Conservation (phyloP, 1,140 invertebrate genomes). For the Leucophenga varia region DNA sequence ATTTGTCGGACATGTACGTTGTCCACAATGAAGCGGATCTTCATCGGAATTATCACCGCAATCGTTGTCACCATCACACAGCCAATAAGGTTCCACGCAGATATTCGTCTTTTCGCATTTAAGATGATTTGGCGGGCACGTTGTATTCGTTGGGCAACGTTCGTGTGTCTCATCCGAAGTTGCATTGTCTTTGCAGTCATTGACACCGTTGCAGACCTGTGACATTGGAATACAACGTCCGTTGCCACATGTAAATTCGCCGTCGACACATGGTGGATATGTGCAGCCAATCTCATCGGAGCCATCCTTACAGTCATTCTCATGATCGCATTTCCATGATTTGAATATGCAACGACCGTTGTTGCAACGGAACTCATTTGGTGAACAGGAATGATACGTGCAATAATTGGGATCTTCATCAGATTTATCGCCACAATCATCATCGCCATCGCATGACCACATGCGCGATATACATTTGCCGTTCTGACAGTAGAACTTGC, state of each 20-base stretch:
- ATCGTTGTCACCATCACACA: conserved; percentile 92
- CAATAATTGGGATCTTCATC: conserved; percentile 94
- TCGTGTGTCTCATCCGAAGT: conserved; percentile 90
- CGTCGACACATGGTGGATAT: conserved; percentile 86
- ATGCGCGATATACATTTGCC: conserved; percentile 93
- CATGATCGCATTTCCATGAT: conserved; percentile 92
- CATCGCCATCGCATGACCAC: conserved; percentile 93
- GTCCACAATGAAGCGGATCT: conserved; percentile 83
- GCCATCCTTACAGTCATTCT: conserved; percentile 92
- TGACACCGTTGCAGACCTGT: conserved; percentile 90
- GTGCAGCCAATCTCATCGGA: conserved; percentile 91
- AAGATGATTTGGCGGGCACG: conserved; percentile 82
- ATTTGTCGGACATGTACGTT: conserved; percentile 85
- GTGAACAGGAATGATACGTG: conserved; percentile 88
- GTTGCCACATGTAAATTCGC: conserved; percentile 93
- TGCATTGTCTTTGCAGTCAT: conserved; percentile 91
- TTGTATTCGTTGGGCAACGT: conserved; percentile 80
- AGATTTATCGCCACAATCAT: conserved; percentile 91
- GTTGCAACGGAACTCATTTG: conserved; percentile 90
- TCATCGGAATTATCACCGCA: conserved; percentile 96
- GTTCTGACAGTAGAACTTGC: conserved; percentile 92
- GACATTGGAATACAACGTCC: conserved; percentile 83
- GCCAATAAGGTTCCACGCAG: conserved; percentile 92
- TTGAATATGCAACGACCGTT: conserved; percentile 95
- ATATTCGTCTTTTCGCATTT: conserved; percentile 94